Evolutionary conservation across 2,113 vertebrate genomes (phyloP).

Genomic region (Pica pica): DNA sequence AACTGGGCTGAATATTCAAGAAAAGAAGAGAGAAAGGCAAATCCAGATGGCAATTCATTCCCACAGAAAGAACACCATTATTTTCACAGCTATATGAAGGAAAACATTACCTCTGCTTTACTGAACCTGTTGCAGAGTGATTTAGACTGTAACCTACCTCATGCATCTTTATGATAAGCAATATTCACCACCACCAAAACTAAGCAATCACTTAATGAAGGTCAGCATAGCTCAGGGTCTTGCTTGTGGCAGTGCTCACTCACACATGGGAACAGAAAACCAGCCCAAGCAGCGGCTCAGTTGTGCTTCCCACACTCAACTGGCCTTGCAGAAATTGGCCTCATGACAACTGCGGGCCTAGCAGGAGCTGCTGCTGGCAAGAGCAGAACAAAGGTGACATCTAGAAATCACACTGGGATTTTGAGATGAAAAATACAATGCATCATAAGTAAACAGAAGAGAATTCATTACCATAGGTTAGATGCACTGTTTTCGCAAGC

Average conservation of each 20-base stretch:
- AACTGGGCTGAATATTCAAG: not conserved
- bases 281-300: not conserved
- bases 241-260: not conserved
- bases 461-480: not conserved
- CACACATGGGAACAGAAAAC: not conserved
- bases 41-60: not conserved
- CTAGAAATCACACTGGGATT: not conserved
- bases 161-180: not conserved
- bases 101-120: not conserved
- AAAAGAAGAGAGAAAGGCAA: not conserved
- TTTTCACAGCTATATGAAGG: not conserved
- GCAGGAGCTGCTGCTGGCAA: not conserved
- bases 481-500: not conserved
- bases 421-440: not conserved
- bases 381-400: not conserved
- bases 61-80: not conserved
- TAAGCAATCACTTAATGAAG: not conserved
- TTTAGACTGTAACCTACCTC: not conserved
- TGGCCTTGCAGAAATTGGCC: not conserved
- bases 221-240: not conserved
- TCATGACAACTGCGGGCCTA: not conserved
- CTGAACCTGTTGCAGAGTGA: not conserved
- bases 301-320: not conserved
- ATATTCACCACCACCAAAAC: not conserved
- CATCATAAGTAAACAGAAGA: not conserved